Base-by-base conservation (phyloP, 35 echinoderm and acorn worm species). In the Heliocidaris erythrogramma region DNA sequence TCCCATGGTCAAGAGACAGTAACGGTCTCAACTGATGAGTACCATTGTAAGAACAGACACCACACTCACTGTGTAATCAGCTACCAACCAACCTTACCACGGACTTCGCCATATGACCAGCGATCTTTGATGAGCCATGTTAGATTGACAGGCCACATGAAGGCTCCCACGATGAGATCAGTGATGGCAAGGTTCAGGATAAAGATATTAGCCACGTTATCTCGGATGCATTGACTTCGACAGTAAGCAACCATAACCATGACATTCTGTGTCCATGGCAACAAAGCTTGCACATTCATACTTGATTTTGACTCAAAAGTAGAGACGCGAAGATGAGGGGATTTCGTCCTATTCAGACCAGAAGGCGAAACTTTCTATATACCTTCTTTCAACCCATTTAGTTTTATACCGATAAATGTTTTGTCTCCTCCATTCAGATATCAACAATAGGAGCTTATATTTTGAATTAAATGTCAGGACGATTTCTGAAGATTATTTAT, bases 61-160 rank as follows among this genome's bases (percentile, higher is more conserved):
- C 24, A 87, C 69, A n/a, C 53, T 93, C 21, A 85, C 60, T 29
- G 86, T 96, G n/a, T 96, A 94, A 30, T 96, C 95, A 2, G 69
- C 30, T 6, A 78, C 49, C 31, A 85, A 93, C 60, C 91, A 96
- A 96, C 47, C 69, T 92, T 92, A 59, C 95, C 94, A 11, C 30
- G 32, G 48, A 78, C 21, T 21, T 93, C 65, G 47, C 95, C 95
- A 59, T 86, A 96, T 52, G 95, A n/a, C 95, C 95, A 96, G 69
- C 93, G 14, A 48, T 48, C 91, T 78, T 49, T 32, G 11, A 92
- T 29, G 27, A 93, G 32, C 90, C 89, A 92, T 21, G 49, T 30
- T 13, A 85, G 29, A 59, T 96, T 93, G 69, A 96, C 48, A 2
- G 95, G 71, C 31, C 93, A 30, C 13, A 92, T 93, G 35, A 96